Base-by-base conservation (phyloP, 2,888 invertebrate genomes). In the Cephus runcator region DNA sequence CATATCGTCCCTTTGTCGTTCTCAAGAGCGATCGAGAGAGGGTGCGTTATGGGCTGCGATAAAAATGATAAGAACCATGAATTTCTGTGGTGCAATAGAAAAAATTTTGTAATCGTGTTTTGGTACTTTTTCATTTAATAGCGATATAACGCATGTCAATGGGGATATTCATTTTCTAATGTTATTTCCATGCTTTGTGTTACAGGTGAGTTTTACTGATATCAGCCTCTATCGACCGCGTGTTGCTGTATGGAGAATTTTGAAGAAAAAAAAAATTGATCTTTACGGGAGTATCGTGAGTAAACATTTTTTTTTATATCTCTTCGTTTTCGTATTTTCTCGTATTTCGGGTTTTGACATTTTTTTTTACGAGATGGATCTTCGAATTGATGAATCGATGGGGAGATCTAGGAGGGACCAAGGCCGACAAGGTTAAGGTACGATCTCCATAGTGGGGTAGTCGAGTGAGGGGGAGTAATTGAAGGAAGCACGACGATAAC, bases 191-290 rank as follows among this genome's bases (percentile, higher is more conserved):
- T 56, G 15, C 9, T 56, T 56, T 56, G 40, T 83, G 78, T 86
- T 85, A 34, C 83, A 85, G 85, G 86, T 86, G 81, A 85, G 83
- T 73, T 68, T 23, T 1, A 6, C 6, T 0, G 9, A 56, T 23
- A 23, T 56, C 40, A 6, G 4, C 15, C 9, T 23, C 9, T 23
- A 56, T 56, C 40, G 9, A 56, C 9, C 15, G 0, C 15, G 2
- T 0, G 1, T 23, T 6, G 40, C 9, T 56, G 23, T 2, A 9
- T 1, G 6, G 2, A 56, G 23, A 56, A 56, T 23, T 56, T 56
- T 56, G 40, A 4, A 23, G n/a, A 23, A 23, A 40, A 4, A 4
- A 56, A 56, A 56, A 56, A 9, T 15, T 4, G 4, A 15, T 15
- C 1, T 40, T 40, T 0, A 40, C 36, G 15, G 1, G 15, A 40